Evolutionary conservation across 2,888 invertebrate genomes (phyloP).

Genomic region (Lycaena phlaeas): DNA sequence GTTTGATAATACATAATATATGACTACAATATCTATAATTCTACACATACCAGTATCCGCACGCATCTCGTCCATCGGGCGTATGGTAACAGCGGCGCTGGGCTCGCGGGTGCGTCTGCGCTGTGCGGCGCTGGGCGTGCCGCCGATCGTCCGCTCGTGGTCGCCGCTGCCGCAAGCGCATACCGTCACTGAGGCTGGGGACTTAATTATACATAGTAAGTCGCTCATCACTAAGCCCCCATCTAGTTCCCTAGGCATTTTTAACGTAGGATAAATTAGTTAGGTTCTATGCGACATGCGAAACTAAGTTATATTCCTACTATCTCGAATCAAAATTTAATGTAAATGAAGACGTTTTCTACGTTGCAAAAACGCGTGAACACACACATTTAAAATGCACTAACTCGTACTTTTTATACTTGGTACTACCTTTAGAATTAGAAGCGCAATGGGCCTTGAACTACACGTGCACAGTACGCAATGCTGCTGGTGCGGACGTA

Average conservation of each 20-base stretch:
- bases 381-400: too few species aligned
- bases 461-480: conserved; percentile 83
- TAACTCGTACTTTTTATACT: too few species aligned
- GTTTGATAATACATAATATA: too few species aligned
- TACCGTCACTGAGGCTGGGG: conserved; percentile 72
- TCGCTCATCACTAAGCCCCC: conserved; percentile 4
- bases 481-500: conserved; percentile 84
- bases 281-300: too few species aligned
- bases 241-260: too few species aligned
- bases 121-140: conserved; percentile 77
- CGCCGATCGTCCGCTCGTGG: conserved; percentile 78
- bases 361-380: too few species aligned
- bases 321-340: too few species aligned
- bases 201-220: conserved; percentile 78
- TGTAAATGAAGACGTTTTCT: too few species aligned
- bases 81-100: conserved; percentile 72
- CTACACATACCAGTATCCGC: conserved; percentile 81
- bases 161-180: conserved; percentile 63
- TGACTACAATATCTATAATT: too few species aligned
- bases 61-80: conserved; percentile 84
- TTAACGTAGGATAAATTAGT: too few species aligned
- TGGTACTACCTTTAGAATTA: too few species aligned
- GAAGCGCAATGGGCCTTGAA: conserved; percentile 78
- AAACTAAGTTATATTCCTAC: too few species aligned
- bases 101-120: conserved; percentile 77